Evolutionary conservation across 2,113 vertebrate species (phyloP), one percentile per base, ranked within the genome.

Genomic region (Kobus ellipsiprymnus): DNA sequence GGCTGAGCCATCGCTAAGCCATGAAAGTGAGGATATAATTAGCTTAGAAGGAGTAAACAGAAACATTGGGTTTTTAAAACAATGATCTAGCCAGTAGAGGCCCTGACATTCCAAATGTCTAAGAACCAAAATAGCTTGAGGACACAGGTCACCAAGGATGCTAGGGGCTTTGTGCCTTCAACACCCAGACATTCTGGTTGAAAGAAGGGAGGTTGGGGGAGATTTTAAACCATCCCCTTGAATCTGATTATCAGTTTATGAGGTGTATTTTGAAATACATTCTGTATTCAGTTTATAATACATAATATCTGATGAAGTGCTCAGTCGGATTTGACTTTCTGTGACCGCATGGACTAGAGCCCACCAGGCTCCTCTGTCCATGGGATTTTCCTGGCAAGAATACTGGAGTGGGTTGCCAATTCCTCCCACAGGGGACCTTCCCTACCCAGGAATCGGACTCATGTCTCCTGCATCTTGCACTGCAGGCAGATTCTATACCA

Each of bases 71-170:
- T 23, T 55, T 93, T 87, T 90, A 44, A 29, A 89, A 60, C 57
- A 91, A 67, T 36, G 10, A 60, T 40, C 14, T 71, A 88, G 50
- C 21, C 62, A 60, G 30, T 46, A 90, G 64, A 90, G 67, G 21
- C 60, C 55, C 25, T 21, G 44, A 48, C 59, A 91, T 71, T 48
- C 64, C 48, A 64, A 78, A 90, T 64, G 83, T 25, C 30, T 84
- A 83, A 87, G 74, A 96, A 90, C 44, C 54, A 81, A 59, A 95
- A 86, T 21, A 95, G 52, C 74, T 62, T 81, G 77, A 95, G 67
- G 25, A 67, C 78, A 57, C 6, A 1, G 7, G 82, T 82, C 86
- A 54, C 13, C 10, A 50, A 78, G 36, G 80, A 29, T 92, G 78
- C 55, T 90, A 62, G 71, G 23, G 21, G 1, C 13, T 59, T 55